Conservation (phyloP, 2,113 vertebrate species). For the Rhagologus leucostigma region DNA sequence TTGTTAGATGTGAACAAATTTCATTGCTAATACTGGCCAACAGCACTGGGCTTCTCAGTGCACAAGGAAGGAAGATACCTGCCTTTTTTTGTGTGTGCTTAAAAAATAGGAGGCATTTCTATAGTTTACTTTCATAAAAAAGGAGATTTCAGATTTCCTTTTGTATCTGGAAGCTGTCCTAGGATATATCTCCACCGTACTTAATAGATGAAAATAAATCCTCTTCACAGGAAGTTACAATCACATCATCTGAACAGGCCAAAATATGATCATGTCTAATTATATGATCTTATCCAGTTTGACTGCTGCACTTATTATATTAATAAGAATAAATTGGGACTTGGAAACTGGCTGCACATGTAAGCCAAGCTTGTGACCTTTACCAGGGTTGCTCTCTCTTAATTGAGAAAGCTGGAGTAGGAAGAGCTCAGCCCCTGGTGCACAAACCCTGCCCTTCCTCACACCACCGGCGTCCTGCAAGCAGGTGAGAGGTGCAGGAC, state of each 20-base stretch:
- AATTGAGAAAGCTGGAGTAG: background rate
- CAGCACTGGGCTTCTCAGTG: background rate
- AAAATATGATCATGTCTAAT: slow-evolving; percentile 44
- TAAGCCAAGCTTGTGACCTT: slow-evolving; percentile 13
- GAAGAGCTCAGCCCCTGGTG: background rate
- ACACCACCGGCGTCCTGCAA: background rate
- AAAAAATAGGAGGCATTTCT: background rate
- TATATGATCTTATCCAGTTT: slow-evolving; percentile 46
- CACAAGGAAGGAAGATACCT: background rate
- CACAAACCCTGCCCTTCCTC: background rate
- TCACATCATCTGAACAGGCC: slow-evolving; percentile 35
- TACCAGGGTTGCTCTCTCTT: background rate
- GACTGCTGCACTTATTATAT: slow-evolving; percentile 73
- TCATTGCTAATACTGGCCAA: background rate
- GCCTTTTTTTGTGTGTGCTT: background rate
- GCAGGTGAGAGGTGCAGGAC: background rate
- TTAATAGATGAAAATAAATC: background rate
- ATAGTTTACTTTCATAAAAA: background rate
- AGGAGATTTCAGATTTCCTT: background rate
- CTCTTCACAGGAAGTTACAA: slow-evolving; percentile 50
- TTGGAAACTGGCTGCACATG: background rate
- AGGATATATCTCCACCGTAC: background rate
- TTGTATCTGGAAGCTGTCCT: background rate
- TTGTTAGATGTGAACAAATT: background rate
- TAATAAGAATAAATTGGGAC: slow-evolving; percentile 73